phyloP scores from a whole-genome alignment of 2,797 vertebrate species.

The Gymnoscopelus braueri region DNA sequence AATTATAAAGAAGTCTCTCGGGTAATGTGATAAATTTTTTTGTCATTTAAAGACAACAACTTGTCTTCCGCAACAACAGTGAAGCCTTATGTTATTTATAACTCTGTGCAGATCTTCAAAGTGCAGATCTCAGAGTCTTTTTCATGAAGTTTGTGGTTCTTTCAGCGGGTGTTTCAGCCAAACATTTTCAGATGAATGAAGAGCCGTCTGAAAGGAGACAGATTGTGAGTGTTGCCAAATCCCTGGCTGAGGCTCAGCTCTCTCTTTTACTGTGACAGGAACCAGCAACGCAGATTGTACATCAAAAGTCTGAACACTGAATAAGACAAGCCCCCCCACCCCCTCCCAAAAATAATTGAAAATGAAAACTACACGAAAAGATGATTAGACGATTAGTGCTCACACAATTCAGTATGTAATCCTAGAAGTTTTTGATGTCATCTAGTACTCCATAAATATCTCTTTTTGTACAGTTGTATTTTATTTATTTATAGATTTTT shows the following conservation, averaged over 20 bases:
- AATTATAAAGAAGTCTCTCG: slow-evolving; percentile 48
- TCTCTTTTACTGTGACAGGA: slow-evolving; percentile 45
- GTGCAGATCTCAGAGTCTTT: slow-evolving; percentile 33
- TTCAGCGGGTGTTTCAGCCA: slow-evolving; percentile 39
- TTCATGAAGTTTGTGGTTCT: background rate
- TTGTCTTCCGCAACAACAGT: no score
- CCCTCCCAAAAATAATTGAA: background rate
- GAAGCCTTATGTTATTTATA: no score
- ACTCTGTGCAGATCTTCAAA: no score
- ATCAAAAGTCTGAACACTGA: slow-evolving; percentile 53
- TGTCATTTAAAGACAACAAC: no score
- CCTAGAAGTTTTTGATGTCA: slow-evolving; percentile 28
- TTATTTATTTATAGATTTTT: no score
- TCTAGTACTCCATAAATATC: slow-evolving; percentile 27
- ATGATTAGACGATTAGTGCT: slow-evolving; percentile 18
- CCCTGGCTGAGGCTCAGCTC: slow-evolving; percentile 60
- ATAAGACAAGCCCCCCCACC: slow-evolving; percentile 24
- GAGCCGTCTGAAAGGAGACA: slow-evolving; percentile 63
- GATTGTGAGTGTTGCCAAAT: slow-evolving; percentile 63
- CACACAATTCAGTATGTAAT: slow-evolving; percentile 5
- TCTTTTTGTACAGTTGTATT: slow-evolving; percentile 25
- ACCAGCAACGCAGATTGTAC: slow-evolving; percentile 54
- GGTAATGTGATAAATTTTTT: background rate
- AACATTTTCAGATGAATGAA: slow-evolving; percentile 66
- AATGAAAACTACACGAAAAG: background rate